A percentile compares a stretch with the other conserved stretches of the same genome.
Conservation (phyloP, 2,888 invertebrate species). For the Dynastes grantii region DNA sequence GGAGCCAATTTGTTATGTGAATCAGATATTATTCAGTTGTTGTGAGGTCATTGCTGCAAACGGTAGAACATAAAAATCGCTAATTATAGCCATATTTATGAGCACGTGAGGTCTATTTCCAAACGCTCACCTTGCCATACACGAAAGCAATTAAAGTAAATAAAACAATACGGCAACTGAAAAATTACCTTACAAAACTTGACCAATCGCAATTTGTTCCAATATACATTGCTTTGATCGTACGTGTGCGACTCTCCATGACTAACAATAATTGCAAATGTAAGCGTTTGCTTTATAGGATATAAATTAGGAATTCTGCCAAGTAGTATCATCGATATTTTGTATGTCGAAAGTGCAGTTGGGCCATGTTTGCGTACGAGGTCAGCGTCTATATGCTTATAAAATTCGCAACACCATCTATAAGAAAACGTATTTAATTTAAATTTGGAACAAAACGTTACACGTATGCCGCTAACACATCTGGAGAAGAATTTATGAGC, state of each 20-base stretch:
- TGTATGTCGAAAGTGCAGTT: conserved; percentile 16
- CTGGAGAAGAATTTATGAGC: not conserved
- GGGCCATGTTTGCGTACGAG: not conserved
- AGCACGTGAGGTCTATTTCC: too few relatives aligned
- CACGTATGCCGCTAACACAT: not conserved
- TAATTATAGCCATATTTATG: too few relatives aligned
- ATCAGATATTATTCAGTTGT: too few relatives aligned
- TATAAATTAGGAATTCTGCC: conserved; percentile 12
- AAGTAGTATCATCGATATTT: conserved; percentile 24
- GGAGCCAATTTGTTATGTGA: too few relatives aligned
- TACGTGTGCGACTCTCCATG: not conserved
- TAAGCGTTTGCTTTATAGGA: not conserved
- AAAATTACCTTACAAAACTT: not conserved
- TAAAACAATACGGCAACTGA: too few relatives aligned
- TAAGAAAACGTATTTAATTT: not conserved
- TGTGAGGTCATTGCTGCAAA: too few relatives aligned
- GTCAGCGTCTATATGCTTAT: not conserved
- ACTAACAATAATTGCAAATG: not conserved
- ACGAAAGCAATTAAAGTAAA: too few relatives aligned
- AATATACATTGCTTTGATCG: not conserved
- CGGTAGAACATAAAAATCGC: too few relatives aligned
- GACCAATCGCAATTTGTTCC: not conserved
- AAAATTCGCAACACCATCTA: not conserved
- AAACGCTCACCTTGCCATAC: too few relatives aligned
- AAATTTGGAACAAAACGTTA: not conserved